Evolutionary conservation across 2,113 vertebrate genomes (phyloP).

Genomic region (Cardinalis cardinalis): DNA sequence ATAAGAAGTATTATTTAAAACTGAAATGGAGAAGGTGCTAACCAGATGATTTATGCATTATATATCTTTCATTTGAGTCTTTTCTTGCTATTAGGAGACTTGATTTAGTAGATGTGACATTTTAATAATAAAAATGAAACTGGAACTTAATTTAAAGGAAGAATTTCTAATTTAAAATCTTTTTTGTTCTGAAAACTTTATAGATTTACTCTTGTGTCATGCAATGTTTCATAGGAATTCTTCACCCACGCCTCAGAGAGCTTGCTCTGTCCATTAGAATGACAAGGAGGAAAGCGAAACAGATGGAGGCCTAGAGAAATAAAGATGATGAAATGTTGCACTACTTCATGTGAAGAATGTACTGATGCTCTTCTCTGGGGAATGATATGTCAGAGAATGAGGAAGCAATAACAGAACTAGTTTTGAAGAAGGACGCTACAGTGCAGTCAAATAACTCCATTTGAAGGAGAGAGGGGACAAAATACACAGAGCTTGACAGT

Average conservation of each 20-base stretch:
- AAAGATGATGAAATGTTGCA: constrained; percentile 4
- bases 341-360: neutral
- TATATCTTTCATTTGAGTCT: neutral
- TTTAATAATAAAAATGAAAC: neutral
- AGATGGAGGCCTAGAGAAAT: neutral
- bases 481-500: neutral
- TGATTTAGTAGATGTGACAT: neutral
- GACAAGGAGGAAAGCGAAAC: constrained; percentile 1
- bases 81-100: neutral
- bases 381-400: neutral
- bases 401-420: neutral
- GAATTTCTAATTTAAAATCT: neutral
- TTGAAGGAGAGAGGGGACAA: neutral
- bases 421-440: neutral
- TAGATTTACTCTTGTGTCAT: neutral
- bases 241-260: neutral
- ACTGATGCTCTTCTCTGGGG: neutral
- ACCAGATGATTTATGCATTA: neutral
- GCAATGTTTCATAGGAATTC: neutral
- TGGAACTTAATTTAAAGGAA: neutral
- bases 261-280: neutral
- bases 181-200: neutral
- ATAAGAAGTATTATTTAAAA: neutral
- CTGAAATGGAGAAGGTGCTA: neutral
- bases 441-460: neutral